Evolutionary conservation across 2,113 vertebrate species (phyloP), one percentile per base, ranked within the genome.

Genomic region (Cinclus mexicanus): DNA sequence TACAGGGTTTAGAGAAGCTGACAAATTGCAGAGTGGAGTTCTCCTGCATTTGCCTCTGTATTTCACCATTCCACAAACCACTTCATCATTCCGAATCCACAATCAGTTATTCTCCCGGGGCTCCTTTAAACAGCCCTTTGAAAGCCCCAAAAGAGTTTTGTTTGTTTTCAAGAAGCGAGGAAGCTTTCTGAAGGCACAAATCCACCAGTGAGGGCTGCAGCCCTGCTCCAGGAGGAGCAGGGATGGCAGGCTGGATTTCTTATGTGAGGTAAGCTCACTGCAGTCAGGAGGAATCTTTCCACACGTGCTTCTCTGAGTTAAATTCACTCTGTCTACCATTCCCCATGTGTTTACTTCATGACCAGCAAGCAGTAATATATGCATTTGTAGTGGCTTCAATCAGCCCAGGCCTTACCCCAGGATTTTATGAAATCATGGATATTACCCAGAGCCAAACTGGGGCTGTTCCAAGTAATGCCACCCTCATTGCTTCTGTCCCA

Each of bases 11-110:
- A 79, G 60, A 91, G 97, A 95, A 75, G 82, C 94, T 97, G 97
- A 97, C 96, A 97, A 96, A 97, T 97, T 93, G 72, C 94, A 64
- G 72, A 14, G 86, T 83, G 92, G 90, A 96, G 83, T 83, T 94
- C 93, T 95, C 84, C 85, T 65, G 91, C 79, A 78, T 96, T 95
- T 87, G 87, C 92, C 56, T 96, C 91, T 72, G 28, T 84, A 76
- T 94, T 96, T 95, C 90, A 93, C 79, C 2, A 1, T 87, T 91
- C 85, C 90, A 78, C 93, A 91, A 85, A 87, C 74, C 85, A 78
- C 95, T 95, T 83, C 79, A 88, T 95, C 93, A 96, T 92, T 71
- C 83, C 28, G 29, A 94, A 96, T 92, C 95, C 88, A 89, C 90
- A 53, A 94, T 89, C 93, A 84, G 88, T 93, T 95, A 92, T 83